Conservation (phyloP, 2,888 invertebrate species). For the Anthrax anthrax region DNA sequence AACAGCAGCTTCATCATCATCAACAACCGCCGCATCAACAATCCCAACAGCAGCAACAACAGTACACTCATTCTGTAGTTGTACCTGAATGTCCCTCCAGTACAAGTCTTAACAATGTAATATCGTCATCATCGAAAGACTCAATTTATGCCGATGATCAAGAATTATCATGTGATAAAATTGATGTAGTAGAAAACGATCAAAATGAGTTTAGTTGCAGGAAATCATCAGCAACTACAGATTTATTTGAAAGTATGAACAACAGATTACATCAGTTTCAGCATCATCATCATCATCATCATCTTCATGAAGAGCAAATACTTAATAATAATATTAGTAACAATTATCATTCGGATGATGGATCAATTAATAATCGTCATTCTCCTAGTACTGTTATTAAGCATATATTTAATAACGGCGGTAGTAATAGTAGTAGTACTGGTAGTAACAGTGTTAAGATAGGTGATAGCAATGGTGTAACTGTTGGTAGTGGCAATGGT, state of each 20-base stretch:
- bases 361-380: not conserved
- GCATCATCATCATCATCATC: not conserved
- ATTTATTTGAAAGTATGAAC: conserved; percentile 27
- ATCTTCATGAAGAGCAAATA: too few species aligned
- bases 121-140: conserved; percentile 1
- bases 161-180: conserved; percentile 30
- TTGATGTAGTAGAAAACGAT: conserved; percentile 29
- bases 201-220: conserved; percentile 23
- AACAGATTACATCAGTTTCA: not conserved
- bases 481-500: too few species aligned
- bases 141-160: conserved; percentile 17
- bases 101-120: not conserved
- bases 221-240: conserved; percentile 15
- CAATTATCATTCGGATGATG: too few species aligned
- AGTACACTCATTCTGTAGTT: not conserved
- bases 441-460: not conserved
- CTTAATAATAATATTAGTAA: too few species aligned
- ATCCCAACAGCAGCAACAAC: not conserved
- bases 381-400: not conserved
- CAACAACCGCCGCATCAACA: not conserved
- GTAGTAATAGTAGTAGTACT: not conserved
- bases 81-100: conserved; percentile 5
- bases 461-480: not conserved
- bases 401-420: not conserved
- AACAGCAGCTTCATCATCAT: not conserved